phyloP scores from a whole-genome alignment of 1,140 invertebrate genomes.

The Pogonus chalceus region DNA sequence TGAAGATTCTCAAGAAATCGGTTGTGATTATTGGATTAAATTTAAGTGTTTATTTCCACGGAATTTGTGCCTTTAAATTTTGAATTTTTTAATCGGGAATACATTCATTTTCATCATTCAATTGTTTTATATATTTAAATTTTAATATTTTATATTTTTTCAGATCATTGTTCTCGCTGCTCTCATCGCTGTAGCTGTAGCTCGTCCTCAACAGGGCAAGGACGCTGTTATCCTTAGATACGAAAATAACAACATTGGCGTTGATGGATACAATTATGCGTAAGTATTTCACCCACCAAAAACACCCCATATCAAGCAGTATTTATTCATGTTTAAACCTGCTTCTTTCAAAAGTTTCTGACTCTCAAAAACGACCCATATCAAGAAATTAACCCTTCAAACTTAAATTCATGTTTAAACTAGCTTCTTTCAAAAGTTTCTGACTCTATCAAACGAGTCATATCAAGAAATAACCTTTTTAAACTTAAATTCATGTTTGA shows the following conservation, averaged over 20 bases:
- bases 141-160: constrained; percentile 9
- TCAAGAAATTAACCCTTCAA: too few relatives aligned
- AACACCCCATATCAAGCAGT: too few relatives aligned
- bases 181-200: constrained; percentile 31
- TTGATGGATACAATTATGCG: constrained; percentile 36
- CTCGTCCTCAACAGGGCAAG: constrained; percentile 27
- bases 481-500: too few relatives aligned
- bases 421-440: too few relatives aligned
- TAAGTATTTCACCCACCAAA: constrained; percentile 39
- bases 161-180: constrained; percentile 32
- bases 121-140: not conserved
- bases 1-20: not conserved
- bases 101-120: constrained; percentile 2
- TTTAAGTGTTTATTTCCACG: constrained; percentile 12
- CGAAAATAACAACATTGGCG: constrained; percentile 35
- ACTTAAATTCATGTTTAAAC: too few relatives aligned
- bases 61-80: not conserved
- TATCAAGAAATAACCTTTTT: too few relatives aligned
- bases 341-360: too few relatives aligned
- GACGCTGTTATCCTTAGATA: constrained; percentile 32
- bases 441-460: too few relatives aligned
- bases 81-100: constrained; percentile 5
- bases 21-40: not conserved
- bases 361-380: too few relatives aligned
- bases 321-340: too few relatives aligned